phyloP scores from a whole-genome alignment of 2,113 vertebrate genomes.

The Herpetotheres cachinnans region DNA sequence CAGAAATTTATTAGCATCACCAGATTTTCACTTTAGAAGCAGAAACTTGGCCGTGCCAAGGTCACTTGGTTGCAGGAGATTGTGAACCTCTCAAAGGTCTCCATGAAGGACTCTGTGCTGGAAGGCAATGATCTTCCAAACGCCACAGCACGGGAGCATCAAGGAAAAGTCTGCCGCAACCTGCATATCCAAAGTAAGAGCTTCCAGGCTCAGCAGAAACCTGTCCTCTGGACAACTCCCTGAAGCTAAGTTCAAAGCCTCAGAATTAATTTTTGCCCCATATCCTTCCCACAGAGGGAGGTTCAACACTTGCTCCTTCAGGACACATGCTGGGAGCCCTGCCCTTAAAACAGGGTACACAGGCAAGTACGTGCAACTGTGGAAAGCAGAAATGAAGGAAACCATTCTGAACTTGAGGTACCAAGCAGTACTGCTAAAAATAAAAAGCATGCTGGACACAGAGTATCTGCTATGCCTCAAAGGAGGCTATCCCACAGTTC shows the following conservation, averaged over 20 bases:
- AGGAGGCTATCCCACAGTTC: background rate
- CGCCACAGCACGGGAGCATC: fast-evolving
- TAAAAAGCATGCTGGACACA: background rate
- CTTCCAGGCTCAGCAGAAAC: background rate
- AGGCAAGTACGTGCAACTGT: background rate
- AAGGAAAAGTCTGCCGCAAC: background rate
- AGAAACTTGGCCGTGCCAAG: background rate
- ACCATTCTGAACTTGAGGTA: background rate
- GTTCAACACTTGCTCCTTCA: background rate
- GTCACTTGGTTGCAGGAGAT: background rate
- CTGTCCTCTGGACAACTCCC: background rate
- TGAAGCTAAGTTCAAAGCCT: background rate
- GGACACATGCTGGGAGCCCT: background rate
- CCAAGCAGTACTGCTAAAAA: background rate
- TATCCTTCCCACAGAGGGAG: background rate
- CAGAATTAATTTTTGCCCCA: background rate
- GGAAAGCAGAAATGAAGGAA: background rate
- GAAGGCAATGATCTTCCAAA: background rate
- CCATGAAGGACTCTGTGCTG: background rate
- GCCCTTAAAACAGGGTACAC: background rate
- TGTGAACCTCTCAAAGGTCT: background rate
- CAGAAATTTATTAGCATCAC: background rate
- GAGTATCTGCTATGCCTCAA: background rate
- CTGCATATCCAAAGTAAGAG: background rate
- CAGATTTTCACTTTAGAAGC: background rate